These are phyloP conservation scores for Trogon melanurus DNA, from an alignment of 2,113 vertebrate species.

Conservation along the genomic window DNA sequence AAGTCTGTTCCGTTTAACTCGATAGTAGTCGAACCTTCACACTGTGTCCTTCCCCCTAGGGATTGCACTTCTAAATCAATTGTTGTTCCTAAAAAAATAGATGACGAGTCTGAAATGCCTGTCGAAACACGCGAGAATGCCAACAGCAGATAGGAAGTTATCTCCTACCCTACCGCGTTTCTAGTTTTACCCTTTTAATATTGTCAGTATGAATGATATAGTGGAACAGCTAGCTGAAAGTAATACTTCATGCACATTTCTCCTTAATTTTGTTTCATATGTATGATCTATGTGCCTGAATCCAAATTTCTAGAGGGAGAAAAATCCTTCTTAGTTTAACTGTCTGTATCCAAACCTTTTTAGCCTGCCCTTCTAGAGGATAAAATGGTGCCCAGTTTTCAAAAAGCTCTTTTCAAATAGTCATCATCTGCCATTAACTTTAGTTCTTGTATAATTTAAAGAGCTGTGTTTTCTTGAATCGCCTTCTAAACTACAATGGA, in stretches of 20 bases:
- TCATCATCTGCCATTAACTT: background rate
- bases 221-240: background rate
- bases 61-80: background rate
- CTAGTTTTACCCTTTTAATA: background rate
- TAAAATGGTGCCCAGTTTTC: background rate
- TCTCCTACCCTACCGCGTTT: background rate
- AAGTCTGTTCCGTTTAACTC: background rate
- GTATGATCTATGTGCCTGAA: background rate
- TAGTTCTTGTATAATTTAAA: background rate
- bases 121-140: background rate
- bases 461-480: background rate
- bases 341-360: background rate
- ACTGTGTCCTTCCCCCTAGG: background rate
- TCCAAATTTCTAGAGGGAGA: background rate
- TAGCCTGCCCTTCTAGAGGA: background rate
- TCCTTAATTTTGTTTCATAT: background rate
- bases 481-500: background rate
- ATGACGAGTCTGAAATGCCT: rapidly evolving
- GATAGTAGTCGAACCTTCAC: background rate
- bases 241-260: background rate
- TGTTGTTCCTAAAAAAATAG: background rate
- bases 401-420: background rate
- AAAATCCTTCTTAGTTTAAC: background rate
- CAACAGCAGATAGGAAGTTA: background rate
- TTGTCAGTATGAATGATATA: background rate